phyloP scores from a whole-genome alignment of 2,888 invertebrate genomes.

The Bedellia somnulentella region DNA sequence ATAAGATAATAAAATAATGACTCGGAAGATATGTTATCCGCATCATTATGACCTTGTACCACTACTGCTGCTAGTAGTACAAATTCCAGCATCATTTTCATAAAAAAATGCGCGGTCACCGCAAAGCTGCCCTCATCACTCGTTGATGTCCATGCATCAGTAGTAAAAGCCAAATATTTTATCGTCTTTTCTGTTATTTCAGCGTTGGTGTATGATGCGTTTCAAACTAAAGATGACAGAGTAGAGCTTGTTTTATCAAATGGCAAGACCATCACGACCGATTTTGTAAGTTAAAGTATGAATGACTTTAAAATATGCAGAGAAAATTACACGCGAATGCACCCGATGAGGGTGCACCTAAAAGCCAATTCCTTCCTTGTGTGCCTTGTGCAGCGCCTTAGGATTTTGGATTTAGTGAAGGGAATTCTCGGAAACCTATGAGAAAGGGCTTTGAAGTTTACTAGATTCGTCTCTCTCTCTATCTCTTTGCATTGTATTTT shows the following conservation, averaged over 20 bases:
- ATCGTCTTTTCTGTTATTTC: conserved; percentile 12
- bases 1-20: no score
- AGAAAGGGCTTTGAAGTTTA: no score
- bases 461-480: no score
- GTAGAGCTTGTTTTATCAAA: conserved; percentile 36
- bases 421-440: no score
- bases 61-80: neutral
- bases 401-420: no score
- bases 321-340: neutral
- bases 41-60: neutral
- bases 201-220: conserved; percentile 46
- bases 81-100: neutral
- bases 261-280: conserved; percentile 31
- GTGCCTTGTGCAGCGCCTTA: no score
- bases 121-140: neutral
- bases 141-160: neutral
- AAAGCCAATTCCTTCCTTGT: no score
- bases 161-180: neutral
- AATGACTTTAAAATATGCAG: neutral
- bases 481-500: no score
- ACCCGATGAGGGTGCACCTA: no score
- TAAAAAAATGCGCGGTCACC: neutral
- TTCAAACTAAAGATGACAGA: conserved; percentile 26
- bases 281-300: conserved; percentile 24
- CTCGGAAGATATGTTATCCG: neutral